Evolutionary conservation across 2,888 invertebrate genomes (phyloP), one percentile per base, ranked within the genome.

Genomic region (Brachylomia viminalis): DNA sequence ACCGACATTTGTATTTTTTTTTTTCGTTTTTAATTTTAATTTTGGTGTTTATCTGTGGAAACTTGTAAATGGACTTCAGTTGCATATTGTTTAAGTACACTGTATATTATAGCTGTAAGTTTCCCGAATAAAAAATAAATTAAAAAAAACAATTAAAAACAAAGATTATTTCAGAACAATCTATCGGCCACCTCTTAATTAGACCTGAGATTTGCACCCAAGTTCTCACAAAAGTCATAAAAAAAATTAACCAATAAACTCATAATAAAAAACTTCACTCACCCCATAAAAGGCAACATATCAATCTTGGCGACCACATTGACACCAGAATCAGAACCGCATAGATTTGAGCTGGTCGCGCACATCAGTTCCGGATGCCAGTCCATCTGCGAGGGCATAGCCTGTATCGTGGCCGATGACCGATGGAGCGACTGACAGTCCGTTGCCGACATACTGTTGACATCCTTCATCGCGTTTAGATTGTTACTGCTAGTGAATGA

Each of bases 271-370:
- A 23, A 38, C 3, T 62, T 23, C n/a, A 67, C 95, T 94, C 70
- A 96, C 96, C 95, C 95, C 93, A 96, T 95, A 83, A 95, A 96
- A 2, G 94, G 92, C 83, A 96, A 87, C 90, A 90, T 92, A 56
- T 95, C 92, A 17, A 96, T 95, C 81, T 92, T 92, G 1, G 92
- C 91, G 7, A 95, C 91, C 0, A 95, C 91, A 72, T 95, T 93
- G 2, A 88, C 85, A 0, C 89, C 87, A 0, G 93, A 91, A 0
- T 93, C 92, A 54, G 89, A 85, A 0, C 92, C 90, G 0, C 49
- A 30, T 6, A 80, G 5, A 56, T 86, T 89, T 0, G 88, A 89
- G 68, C 84, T 90, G 10, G 80, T 23, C 5, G 86, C 86, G 3
- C 83, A 71, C 7, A 77, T 58, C 38, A 88, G 56, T 0, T 89